Conservation (phyloP, 2,113 vertebrate species). For the Takifugu bimaculatus region DNA sequence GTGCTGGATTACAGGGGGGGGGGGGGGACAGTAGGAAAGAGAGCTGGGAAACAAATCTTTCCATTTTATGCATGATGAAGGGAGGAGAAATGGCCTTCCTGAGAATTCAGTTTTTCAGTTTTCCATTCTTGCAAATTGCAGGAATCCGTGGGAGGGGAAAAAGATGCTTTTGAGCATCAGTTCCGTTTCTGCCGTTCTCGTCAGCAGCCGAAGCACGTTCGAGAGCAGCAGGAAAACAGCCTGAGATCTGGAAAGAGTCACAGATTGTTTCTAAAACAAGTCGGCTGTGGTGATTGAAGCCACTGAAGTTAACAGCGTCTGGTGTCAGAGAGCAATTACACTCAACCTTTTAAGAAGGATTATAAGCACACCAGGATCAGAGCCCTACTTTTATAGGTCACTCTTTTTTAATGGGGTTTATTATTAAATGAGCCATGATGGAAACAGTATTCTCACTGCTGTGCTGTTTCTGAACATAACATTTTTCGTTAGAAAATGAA, state of each 20-base stretch:
- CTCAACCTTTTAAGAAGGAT: conserved; percentile 29
- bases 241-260: conserved; percentile 11
- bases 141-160: no score
- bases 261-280: conserved; percentile 45
- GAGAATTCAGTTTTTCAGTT: not conserved
- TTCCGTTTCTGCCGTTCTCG: conserved; percentile 8
- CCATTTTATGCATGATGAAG: no score
- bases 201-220: conserved; percentile 24
- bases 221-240: conserved; percentile 13
- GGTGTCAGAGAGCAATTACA: conserved; percentile 16
- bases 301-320: conserved; percentile 44
- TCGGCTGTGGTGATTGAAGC: conserved; percentile 46
- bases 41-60: no score
- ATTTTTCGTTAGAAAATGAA: not conserved
- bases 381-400: conserved; percentile 6
- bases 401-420: conserved; percentile 17
- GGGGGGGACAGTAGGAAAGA: no score
- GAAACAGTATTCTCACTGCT: not conserved
- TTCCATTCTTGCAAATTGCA: no score
- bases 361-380: conserved; percentile 30
- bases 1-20: not conserved
- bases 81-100: not conserved
- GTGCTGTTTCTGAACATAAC: no score
- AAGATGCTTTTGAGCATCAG: no score
- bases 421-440: conserved; percentile 15